These are phyloP conservation scores for Quiscalus mexicanus DNA, from an alignment of 2,113 vertebrate species.

Conservation along the genomic window DNA sequence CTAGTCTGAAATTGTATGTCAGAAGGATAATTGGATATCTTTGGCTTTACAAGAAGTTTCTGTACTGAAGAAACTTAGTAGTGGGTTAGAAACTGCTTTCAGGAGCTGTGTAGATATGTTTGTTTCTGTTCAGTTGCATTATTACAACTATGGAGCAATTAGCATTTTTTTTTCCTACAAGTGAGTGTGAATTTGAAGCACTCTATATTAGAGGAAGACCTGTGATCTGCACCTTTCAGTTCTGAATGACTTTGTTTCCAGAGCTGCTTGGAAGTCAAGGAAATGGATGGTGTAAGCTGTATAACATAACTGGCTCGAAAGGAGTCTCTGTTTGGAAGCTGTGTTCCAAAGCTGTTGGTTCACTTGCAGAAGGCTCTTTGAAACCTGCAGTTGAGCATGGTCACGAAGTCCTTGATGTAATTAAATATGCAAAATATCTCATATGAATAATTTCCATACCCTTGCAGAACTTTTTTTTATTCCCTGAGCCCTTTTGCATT, in stretches of 20 bases:
- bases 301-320: background rate
- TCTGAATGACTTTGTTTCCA: background rate
- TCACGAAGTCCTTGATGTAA: background rate
- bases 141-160: background rate
- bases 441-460: background rate
- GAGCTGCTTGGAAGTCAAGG: background rate
- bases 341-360: background rate
- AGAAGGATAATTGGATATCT: background rate
- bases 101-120: background rate
- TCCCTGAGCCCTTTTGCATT: background rate
- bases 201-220: background rate
- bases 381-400: background rate
- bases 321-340: background rate
- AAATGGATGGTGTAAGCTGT: background rate
- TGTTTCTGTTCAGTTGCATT: background rate
- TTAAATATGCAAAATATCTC: background rate
- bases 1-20: slow-evolving; percentile 27
- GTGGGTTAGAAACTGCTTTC: background rate
- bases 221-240: background rate
- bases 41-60: background rate
- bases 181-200: background rate
- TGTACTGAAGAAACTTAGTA: background rate
- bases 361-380: background rate
- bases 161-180: background rate
- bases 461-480: background rate